Evolutionary conservation across 2,113 vertebrate genomes (phyloP), one percentile per base, ranked within the genome.

Genomic region (Scolopax mira): DNA sequence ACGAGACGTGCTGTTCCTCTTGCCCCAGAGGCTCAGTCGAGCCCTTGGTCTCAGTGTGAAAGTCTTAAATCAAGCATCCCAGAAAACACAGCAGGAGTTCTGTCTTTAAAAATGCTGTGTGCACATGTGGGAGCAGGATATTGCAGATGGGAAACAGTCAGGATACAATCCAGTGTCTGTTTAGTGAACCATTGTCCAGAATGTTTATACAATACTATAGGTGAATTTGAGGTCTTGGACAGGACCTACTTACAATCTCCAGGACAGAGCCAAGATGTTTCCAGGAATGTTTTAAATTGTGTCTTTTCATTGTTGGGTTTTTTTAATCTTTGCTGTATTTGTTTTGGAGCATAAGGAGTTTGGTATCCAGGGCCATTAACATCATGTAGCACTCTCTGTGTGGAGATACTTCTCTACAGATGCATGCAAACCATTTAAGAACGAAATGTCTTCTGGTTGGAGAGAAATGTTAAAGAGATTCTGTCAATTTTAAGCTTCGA

Each of bases 1-100:
- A 1, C 2, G 31, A 16, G 1, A 0, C 1, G 0, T 16, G 18
- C 24, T 0, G 1, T 37, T 49, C 15, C 42, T 54, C 70, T 37
- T 3, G 16, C 51, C 35, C 7, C 2, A 58, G 33, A 61, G 35
- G 27, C 28, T 80, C 60, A 39, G n/a, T 1, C 0, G 1, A 61
- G 30, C 37, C 5, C 46, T 42, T 7, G 6, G 39, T 22, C 75
- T 67, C 48, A 15, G 13, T 3, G 17, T 49, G 60, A 48, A 70
- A 54, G 33, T 51, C 64, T 55, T 48, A 65, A 60, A 65, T n/a
- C 58, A 4, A 69, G 65, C 48, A 28, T 22, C 51, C 48, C 66
- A 39, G 13, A 60, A 37, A 92, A 82, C 2, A 27, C 74, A 82
- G n/a, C 49, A 41, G 70, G 33, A 28, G 19, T 33, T 64, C 30